Conservation (phyloP, 2,113 vertebrate genomes). For the Corynorhinus townsendii region DNA sequence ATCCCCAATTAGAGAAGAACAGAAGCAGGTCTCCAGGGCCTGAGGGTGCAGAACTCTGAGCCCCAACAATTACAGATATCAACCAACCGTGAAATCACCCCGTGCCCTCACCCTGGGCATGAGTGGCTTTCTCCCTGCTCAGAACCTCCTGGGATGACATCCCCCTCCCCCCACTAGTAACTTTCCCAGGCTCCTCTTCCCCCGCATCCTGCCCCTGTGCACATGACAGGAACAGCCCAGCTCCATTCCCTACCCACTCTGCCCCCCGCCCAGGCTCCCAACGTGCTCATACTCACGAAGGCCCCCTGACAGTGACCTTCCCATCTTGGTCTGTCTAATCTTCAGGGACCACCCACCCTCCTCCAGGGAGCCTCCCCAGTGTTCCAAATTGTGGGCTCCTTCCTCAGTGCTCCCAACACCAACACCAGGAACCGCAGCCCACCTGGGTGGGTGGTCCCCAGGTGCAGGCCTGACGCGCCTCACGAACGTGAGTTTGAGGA, state of each 20-base stretch:
- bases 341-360: background rate
- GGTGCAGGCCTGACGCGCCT: background rate
- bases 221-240: background rate
- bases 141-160: background rate
- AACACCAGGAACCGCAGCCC: background rate
- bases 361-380: background rate
- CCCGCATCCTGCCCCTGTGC: too few relatives aligned
- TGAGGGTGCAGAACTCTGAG: background rate
- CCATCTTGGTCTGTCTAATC: background rate
- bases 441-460: background rate
- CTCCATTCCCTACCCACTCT: background rate
- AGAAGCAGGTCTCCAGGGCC: background rate
- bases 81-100: accelerated
- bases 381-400: background rate
- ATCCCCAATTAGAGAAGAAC: background rate
- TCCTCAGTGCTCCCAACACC: background rate
- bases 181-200: background rate
- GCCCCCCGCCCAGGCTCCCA: background rate
- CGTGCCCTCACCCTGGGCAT: accelerated
- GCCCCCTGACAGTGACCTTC: accelerated
- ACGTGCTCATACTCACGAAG: background rate
- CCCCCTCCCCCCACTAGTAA: background rate
- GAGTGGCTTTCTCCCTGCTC: background rate
- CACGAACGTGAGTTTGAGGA: background rate
- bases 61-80: background rate